Base-by-base conservation (phyloP, 2,797 vertebrate species). In the Carapus acus region DNA sequence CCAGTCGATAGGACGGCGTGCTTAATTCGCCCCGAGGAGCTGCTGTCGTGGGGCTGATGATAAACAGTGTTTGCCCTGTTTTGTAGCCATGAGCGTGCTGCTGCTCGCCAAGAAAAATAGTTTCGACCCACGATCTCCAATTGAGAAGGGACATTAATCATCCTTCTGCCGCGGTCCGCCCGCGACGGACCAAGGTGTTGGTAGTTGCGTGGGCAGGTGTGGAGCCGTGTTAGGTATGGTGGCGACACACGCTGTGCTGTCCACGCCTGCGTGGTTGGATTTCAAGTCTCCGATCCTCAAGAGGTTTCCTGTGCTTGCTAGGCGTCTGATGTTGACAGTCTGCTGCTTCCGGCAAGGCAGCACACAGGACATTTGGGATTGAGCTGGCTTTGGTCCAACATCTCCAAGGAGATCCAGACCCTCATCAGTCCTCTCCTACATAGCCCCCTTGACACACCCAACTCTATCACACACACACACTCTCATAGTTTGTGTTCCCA, bases 61-160 rank as follows among this genome's bases (percentile, higher is more conserved):
- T 88, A 78, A 86, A 90, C 86, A 82, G 81, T 83, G 83, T 85
- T 87, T 88, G 83, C 73, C 72, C 79, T 66, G 44, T 67, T 81
- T 82, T 87, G 83, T 83, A 73, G 86, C 88, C 87, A 85, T 77
- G 20, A 87, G 88, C 88, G 62, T 29, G 69, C 67, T 74, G 68
- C 77, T 76, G 81, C 74, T 83, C 73, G 48, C 78, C 68, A 83
- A 88, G 87, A 88, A 82, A 88, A 90, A 89, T 87, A 77, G 84
- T 84, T 80, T 85, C 71, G 80, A 87, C 83, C 88, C 65, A 39
- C 74, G 83, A 66, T 83, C 83, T 86, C 78, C 84, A 87, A 85
- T 88, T 87, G 83, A 81, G 80, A 75, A 64, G 73, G 71, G 58
- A 79, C 73, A 88, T 88, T 78, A 88, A 89, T 89, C 88, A 90